These are phyloP conservation scores for Clarias batrachus DNA, from an alignment of 2,113 vertebrate species.

Conservation along the genomic window DNA sequence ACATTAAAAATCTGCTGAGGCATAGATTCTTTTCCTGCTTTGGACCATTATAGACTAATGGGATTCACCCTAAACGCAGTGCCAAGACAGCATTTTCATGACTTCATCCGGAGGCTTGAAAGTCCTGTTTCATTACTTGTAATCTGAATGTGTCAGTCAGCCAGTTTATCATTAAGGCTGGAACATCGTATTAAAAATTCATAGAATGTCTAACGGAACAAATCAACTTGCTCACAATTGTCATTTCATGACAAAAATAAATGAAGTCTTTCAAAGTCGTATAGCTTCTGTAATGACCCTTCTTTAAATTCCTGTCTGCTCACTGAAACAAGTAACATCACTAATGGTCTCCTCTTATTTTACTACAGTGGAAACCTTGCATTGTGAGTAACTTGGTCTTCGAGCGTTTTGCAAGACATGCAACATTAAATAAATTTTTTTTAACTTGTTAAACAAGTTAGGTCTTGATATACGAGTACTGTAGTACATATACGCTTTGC, in stretches of 20 bases:
- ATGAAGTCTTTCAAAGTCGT: neutral
- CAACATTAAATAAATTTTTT: too few species aligned
- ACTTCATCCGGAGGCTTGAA: neutral
- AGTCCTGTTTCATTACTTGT: neutral
- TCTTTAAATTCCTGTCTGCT: neutral
- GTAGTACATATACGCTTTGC: too few species aligned
- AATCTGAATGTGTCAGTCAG: neutral
- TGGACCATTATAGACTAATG: neutral
- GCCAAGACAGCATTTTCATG: neutral
- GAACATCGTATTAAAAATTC: neutral
- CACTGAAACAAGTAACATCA: neutral
- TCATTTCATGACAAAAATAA: neutral
- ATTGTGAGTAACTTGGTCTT: too few species aligned
- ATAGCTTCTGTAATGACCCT: neutral
- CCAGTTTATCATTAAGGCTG: neutral
- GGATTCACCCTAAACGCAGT: neutral
- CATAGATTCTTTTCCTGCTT: neutral
- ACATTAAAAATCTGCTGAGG: neutral
- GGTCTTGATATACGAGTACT: too few species aligned
- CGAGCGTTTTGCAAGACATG: too few species aligned
- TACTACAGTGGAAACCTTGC: too few species aligned
- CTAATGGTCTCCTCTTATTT: too few species aligned
- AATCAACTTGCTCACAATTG: neutral
- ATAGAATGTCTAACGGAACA: neutral
- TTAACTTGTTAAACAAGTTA: too few species aligned